phyloP scores from a whole-genome alignment of 2,888 invertebrate species.

The Halocaridina rubra region DNA sequence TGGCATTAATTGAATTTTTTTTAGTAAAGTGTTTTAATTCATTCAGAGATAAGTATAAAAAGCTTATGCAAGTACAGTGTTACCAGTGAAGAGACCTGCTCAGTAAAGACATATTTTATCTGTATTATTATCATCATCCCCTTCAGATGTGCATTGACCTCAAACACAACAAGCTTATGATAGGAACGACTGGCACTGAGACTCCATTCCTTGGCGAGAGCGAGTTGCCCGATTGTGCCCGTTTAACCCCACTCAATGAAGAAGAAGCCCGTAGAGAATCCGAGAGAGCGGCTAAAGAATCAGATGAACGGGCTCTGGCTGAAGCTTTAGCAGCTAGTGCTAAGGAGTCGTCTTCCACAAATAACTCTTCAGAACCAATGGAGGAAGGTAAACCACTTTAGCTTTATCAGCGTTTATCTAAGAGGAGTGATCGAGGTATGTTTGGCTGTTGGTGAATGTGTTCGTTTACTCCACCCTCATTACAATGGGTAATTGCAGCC shows the following conservation, averaged over 20 bases:
- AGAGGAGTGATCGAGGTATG: too few species aligned
- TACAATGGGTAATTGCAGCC: too few species aligned
- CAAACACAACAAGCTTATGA: conserved; percentile 85
- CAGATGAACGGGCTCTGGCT: conserved; percentile 79
- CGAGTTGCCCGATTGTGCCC: conserved; percentile 84
- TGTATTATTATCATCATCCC: not conserved
- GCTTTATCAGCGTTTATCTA: too few species aligned
- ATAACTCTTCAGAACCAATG: not conserved
- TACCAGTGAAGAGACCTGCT: too few species aligned
- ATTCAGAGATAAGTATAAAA: too few species aligned
- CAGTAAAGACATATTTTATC: too few species aligned
- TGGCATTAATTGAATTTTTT: too few species aligned
- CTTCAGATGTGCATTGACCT: conserved; percentile 78
- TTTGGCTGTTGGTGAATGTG: too few species aligned
- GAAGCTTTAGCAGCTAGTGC: conserved; percentile 80
- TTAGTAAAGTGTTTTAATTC: too few species aligned
- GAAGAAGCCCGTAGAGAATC: conserved; percentile 40
- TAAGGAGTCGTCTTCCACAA: conserved; percentile 51
- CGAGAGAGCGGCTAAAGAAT: conserved; percentile 70
- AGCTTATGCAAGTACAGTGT: too few species aligned
- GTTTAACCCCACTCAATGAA: conserved; percentile 73
- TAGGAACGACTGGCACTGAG: conserved; percentile 94
- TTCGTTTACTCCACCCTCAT: too few species aligned
- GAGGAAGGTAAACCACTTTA: not conserved
- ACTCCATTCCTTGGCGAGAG: conserved; percentile 88